A percentile compares a stretch with the other conserved stretches of the same genome.
phyloP scores from a whole-genome alignment of 2,113 vertebrate species.

The Chrysemys picta region DNA sequence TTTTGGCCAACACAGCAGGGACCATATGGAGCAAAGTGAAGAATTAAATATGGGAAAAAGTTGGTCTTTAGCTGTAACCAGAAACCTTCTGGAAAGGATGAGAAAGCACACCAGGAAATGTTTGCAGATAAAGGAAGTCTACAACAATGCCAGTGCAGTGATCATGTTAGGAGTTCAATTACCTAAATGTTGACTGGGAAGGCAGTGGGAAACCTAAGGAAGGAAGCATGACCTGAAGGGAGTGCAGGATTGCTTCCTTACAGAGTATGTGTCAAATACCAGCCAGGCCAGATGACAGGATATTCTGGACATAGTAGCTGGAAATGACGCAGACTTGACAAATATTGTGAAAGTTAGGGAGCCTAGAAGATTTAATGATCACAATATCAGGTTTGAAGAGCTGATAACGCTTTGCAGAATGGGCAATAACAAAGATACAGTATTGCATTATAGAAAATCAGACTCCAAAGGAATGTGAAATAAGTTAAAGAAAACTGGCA shows the following conservation, averaged over 20 bases:
- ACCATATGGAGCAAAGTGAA: slow-evolving; percentile 46
- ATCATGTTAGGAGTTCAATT: slow-evolving; percentile 14
- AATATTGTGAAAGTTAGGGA: not conserved
- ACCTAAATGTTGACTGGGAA: slow-evolving; percentile 51
- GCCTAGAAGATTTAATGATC: not conserved
- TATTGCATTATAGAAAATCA: not conserved
- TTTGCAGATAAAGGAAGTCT: slow-evolving; percentile 65
- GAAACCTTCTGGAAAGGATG: slow-evolving; percentile 39
- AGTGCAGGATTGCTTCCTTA: slow-evolving; percentile 37
- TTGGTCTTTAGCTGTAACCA: slow-evolving; percentile 35
- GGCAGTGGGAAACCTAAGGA: slow-evolving; percentile 33
- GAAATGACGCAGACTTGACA: not conserved
- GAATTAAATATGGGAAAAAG: slow-evolving; percentile 47
- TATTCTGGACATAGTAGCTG: not conserved
- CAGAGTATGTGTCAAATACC: not conserved
- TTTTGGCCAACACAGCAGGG: slow-evolving; percentile 40
- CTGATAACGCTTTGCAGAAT: not conserved
- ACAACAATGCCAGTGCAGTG: slow-evolving; percentile 29
- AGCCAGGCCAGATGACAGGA: not conserved
- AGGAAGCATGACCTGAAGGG: slow-evolving; percentile 39
- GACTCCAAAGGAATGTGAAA: not conserved
- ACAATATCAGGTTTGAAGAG: not conserved
- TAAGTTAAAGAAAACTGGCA: slow-evolving; percentile 6
- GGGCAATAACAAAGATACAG: not conserved
- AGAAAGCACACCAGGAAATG: slow-evolving; percentile 60